Percentiles rank a stretch among this genome's conserved stretches.
phyloP scores from a whole-genome alignment of 2,113 vertebrate species.

The Philantomba maxwellii region DNA sequence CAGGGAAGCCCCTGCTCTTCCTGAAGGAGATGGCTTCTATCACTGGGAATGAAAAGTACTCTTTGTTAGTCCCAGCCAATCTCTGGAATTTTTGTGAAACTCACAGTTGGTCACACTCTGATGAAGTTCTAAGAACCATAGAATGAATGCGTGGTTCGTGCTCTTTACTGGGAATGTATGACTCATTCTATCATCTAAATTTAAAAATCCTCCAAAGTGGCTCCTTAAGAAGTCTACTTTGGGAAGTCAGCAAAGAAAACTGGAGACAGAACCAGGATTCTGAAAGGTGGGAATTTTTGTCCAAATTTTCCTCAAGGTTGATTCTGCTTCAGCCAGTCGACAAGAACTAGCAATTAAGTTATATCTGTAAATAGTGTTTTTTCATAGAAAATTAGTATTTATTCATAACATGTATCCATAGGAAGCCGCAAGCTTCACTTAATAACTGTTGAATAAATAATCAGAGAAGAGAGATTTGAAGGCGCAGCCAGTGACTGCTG shows the following conservation, averaged over 20 bases:
- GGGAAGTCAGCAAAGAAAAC: background rate
- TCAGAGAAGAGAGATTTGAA: background rate
- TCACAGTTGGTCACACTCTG: background rate
- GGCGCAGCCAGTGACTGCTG: background rate
- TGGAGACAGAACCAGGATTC: background rate
- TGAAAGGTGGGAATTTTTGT: background rate
- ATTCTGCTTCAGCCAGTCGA: background rate
- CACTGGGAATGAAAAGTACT: background rate
- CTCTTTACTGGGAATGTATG: background rate
- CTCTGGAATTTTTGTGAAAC: background rate
- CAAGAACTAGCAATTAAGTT: background rate
- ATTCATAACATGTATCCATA: background rate
- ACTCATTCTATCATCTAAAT: background rate
- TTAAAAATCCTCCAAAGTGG: background rate
- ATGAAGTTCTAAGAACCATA: background rate
- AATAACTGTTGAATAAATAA: background rate
- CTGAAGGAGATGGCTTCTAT: rapidly evolving
- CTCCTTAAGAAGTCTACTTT: background rate
- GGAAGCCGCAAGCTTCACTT: background rate
- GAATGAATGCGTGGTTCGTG: background rate
- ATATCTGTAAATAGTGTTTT: background rate
- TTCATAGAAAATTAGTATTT: background rate
- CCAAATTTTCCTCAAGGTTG: background rate
- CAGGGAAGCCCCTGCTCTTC: background rate
- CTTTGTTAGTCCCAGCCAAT: no score